These are phyloP conservation scores for Glyphotaelius pellucidus DNA, from an alignment of 2,888 invertebrate genomes.

Conservation along the genomic window DNA sequence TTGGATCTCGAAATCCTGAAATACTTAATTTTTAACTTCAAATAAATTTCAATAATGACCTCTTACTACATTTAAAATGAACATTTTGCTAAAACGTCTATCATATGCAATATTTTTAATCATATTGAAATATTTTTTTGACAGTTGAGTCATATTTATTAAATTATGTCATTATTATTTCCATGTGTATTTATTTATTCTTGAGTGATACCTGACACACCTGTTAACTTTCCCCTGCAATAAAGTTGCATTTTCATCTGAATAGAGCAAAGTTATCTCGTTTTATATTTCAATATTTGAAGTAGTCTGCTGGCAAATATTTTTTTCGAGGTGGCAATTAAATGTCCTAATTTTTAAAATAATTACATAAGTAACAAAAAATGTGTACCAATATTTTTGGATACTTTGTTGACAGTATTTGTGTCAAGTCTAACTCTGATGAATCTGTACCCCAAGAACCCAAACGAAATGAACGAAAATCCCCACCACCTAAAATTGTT, in stretches of 20 bases:
- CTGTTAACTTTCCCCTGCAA: neutral
- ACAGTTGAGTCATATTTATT: conserved; percentile 1
- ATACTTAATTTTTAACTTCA: neutral
- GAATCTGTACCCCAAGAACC: no score
- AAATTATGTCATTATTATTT: conserved; percentile 6
- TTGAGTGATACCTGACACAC: neutral
- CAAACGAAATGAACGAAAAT: no score
- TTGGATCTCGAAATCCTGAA: neutral
- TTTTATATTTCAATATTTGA: neutral
- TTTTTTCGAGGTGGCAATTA: neutral
- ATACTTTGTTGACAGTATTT: no score
- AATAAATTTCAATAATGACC: neutral
- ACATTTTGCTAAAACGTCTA: neutral
- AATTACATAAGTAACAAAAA: no score
- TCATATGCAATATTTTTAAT: no score
- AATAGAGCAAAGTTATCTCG: neutral
- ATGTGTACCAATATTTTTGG: no score
- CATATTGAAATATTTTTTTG: conserved; percentile 2
- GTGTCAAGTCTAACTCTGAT: no score
- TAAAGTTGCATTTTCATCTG: neutral
- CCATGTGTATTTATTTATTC: neutral
- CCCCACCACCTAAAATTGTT: no score
- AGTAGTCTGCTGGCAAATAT: neutral
- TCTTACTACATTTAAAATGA: neutral
- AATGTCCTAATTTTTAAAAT: neutral